Evolutionary conservation across 1,140 invertebrate genomes (phyloP), one percentile per base, ranked within the genome.

Genomic region (Drosophila nigrodunni): DNA sequence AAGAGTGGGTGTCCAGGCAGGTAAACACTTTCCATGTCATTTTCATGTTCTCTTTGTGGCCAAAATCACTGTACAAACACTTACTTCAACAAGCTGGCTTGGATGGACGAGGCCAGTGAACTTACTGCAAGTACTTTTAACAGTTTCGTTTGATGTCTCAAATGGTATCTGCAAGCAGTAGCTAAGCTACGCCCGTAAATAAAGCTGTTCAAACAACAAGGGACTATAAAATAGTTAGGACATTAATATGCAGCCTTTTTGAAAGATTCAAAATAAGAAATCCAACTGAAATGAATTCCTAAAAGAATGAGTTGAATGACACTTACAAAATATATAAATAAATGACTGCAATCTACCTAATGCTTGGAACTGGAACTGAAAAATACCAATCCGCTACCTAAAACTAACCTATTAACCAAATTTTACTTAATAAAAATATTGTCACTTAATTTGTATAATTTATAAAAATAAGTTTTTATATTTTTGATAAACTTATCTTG

Each of bases 1-100:
- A 6, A 43, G n/a, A 43, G n/a, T 6, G 9, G 13, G 41, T 13
- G 41, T 15, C 8, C 54, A 34, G 54, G 15, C 66, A 60, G 54
- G 76, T 66, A 78, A 78, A 78, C 76, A 78, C 66, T 75, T 69
- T 74, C 43, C 55, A 70, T 57, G 72, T 57, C 66, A 74, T 61
- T 59, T 60, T 74, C 55, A 41, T 57, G 65, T 61, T 39, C 34
- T 74, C 55, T 60, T 30, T 30, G 2, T 54, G 58, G 47, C 57
- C 37, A 61, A 64, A 55, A 74, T 30, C 43, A 58, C 67, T 58
- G 58, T 57, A 70, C 50, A 74, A 62, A 74, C 47, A 69, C 57
- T 54, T 57, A 54, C 39, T 39, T 57, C 9, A 18, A 41, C 37
- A 41, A 5, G 25, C 25, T 30, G 3, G 15, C 35, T 18, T 9